Evolutionary conservation across 2,888 invertebrate species (phyloP).

Genomic region (Phymatocera aterrima): DNA sequence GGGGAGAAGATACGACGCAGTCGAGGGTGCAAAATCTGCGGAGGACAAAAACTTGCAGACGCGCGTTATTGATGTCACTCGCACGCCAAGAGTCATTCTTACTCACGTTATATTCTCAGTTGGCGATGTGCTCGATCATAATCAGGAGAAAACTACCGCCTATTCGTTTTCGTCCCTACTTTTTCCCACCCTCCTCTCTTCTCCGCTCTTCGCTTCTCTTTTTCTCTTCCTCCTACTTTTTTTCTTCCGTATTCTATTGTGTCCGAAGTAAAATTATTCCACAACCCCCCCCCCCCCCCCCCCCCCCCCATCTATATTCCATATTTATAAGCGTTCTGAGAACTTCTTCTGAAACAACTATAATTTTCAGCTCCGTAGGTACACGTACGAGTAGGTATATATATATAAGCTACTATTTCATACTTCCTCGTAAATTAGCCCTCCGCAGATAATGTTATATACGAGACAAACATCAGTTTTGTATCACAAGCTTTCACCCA

Average conservation of each 20-base stretch:
- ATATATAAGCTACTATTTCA: not conserved
- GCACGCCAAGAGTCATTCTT: constrained; percentile 46
- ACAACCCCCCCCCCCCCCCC: not conserved
- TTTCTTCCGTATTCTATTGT: constrained; percentile 38
- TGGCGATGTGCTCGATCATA: constrained; percentile 34
- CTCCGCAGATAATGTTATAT: constrained; percentile 12
- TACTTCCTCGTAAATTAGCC: not conserved
- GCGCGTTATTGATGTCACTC: constrained; percentile 47
- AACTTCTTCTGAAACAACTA: constrained; percentile 21
- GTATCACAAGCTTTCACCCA: not conserved
- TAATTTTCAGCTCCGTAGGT: constrained; percentile 6
- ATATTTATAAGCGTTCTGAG: constrained; percentile 34
- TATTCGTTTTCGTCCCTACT: constrained; percentile 28
- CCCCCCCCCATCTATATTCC: not conserved
- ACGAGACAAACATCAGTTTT: constrained; percentile 26
- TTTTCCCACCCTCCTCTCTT: constrained; percentile 36
- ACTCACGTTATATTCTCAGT: constrained; percentile 46
- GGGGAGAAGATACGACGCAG: not conserved
- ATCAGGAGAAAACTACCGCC: constrained; percentile 38
- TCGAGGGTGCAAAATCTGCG: constrained; percentile 18
- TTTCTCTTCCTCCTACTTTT: constrained; percentile 46
- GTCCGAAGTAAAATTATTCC: not conserved
- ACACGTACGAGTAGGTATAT: not conserved
- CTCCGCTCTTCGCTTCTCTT: constrained; percentile 32
- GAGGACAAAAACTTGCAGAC: constrained; percentile 31